Conservation (phyloP, 1,140 invertebrate species). For the Drosophila kurseongensis region DNA sequence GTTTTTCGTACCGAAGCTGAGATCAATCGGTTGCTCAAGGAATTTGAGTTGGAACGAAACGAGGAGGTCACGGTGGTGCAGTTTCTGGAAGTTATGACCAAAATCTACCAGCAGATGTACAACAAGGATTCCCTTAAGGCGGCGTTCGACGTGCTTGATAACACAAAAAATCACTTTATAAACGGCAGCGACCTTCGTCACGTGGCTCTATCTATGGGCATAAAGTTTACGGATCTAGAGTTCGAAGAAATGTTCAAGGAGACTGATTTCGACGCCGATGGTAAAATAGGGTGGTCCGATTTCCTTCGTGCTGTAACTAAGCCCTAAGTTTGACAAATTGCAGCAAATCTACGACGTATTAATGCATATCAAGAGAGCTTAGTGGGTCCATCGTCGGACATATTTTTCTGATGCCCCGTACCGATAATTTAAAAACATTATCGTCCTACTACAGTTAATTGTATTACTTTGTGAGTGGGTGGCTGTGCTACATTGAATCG, state of each 20-base stretch:
- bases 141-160: constrained; percentile 43
- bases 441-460: constrained; percentile 18
- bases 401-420: background rate
- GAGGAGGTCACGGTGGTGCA: constrained; percentile 23
- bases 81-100: constrained; percentile 24
- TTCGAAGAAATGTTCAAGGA: constrained; percentile 49
- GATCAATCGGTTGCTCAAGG: constrained; percentile 30
- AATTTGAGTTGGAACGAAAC: constrained; percentile 28
- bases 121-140: constrained; percentile 18
- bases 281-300: constrained; percentile 29
- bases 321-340: constrained; percentile 4
- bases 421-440: constrained; percentile 49
- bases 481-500: constrained; percentile 14
- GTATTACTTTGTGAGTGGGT: constrained; percentile 8
- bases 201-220: constrained; percentile 33
- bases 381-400: no score
- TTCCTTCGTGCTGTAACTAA: constrained; percentile 22
- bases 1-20: constrained; percentile 48
- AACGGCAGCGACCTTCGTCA: constrained; percentile 3
- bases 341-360: constrained; percentile 24
- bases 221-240: constrained; percentile 36
- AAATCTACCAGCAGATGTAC: constrained; percentile 11
- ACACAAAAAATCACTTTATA: constrained; percentile 15
- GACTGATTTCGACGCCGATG: constrained; percentile 45
- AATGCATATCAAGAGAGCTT: constrained; percentile 38